Base-by-base conservation (phyloP, 2,113 vertebrate genomes). In the Dryoscopus gambensis region DNA sequence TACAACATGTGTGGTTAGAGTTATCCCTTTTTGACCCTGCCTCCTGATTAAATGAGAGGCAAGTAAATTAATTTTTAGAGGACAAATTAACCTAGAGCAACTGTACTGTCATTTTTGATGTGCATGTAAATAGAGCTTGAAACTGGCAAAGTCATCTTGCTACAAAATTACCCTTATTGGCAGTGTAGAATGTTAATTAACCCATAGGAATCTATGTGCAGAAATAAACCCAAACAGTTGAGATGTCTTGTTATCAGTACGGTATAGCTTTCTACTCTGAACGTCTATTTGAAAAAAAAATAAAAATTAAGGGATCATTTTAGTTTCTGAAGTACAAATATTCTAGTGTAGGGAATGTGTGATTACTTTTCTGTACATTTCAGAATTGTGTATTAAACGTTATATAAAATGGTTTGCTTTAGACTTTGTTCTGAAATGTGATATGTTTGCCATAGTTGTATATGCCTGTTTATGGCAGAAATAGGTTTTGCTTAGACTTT, bases 341-440 rank as follows among this genome's bases (percentile, higher is more conserved):
- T 60, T 94, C 74, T 77, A 88, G 87, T 74, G 57, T 79, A 83
- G 92, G 71, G 76, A 82, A 39, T 47, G 87, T 76, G 89, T 92
- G 95, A 89, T 87, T 87, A 81, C 60, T 91, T 95, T 93, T 96
- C 69, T 82, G 94, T 96, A 88, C 87, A 95, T 96, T 95, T 97
- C 96, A 94, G 92, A 97, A 93, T 78, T 92, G 47, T 90, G 93
- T 95, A 82, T 94, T 81, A 84, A 96, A 83, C 79, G 69, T 80
- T 90, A 37, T 64, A 78, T 94, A 49, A 81, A 84, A 91, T n/a
- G 83, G 94, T 95, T 97, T 95, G 90, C 76, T 59, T 92, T 93
- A 92, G 80, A 71, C 93, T 88, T 85, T 71, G 90, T 92, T 97
- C 94, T 93, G 95, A 97, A 92, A 94, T 87, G 93, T 94, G 96